Evolutionary conservation across 2,888 invertebrate genomes (phyloP).

Genomic region (Cosmia pyralina): DNA sequence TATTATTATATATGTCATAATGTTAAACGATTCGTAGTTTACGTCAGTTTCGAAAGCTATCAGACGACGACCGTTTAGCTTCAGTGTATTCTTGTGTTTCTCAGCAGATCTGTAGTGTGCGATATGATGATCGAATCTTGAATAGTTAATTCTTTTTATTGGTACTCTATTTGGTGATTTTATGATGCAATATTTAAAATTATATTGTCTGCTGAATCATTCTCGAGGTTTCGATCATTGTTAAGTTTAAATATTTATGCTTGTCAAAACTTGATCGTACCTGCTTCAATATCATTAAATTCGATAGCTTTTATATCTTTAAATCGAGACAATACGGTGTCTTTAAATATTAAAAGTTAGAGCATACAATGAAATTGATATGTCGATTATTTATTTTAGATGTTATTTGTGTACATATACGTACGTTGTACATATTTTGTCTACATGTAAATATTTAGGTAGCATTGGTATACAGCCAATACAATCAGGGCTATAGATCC

Average conservation of each 20-base stretch:
- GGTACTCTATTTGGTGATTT: constrained; percentile 41
- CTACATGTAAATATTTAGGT: constrained; percentile 84
- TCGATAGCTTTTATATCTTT: constrained; percentile 70
- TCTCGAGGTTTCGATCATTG: constrained; percentile 44
- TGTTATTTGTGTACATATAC: constrained; percentile 84
- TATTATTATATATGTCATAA: constrained; percentile 88
- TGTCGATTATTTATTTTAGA: constrained; percentile 89
- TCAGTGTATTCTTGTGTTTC: constrained; percentile 44
- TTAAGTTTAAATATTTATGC: constrained; percentile 54
- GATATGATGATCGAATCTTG: constrained; percentile 56
- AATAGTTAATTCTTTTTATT: constrained; percentile 42
- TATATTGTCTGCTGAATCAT: constrained; percentile 49
- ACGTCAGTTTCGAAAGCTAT: constrained; percentile 89
- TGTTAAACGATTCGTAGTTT: constrained; percentile 87
- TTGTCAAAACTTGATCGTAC: constrained; percentile 63
- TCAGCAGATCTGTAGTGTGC: constrained; percentile 47
- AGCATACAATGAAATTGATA: constrained; percentile 88
- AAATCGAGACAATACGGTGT: constrained; percentile 76
- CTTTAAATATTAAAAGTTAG: constrained; percentile 81
- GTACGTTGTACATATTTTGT: constrained; percentile 85
- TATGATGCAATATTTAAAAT: constrained; percentile 44
- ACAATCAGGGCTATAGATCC: constrained; percentile 79
- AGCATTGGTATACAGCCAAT: constrained; percentile 74
- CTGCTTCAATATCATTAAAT: constrained; percentile 70
- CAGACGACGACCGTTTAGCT: constrained; percentile 79